Base-by-base conservation (phyloP, 2,888 invertebrate species). In the Lacanobia wlatinum region DNA sequence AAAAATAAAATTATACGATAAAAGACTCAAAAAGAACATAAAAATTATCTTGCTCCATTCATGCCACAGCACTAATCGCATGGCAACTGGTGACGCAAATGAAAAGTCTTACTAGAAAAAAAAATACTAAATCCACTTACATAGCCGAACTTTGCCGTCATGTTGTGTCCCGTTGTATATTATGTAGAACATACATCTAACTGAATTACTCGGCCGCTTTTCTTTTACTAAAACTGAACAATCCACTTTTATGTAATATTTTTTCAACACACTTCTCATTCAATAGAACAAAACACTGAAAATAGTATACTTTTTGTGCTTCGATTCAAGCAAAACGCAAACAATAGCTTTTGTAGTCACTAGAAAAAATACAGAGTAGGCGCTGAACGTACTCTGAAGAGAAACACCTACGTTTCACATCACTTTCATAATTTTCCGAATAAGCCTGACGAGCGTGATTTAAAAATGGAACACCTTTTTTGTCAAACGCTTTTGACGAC, bases 121-220 rank as follows among this genome's bases (percentile, higher is more conserved):
- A 67, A 72, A 59, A 48, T 55, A 16, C 34, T 21, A 71, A 72
- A 63, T 71, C 34, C 83, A 96, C 96, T 94, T 91, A 96, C 96
- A 96, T 96, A 96, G 96, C 96, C 96, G 93, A 96, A 95, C 95
- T 96, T 96, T 96, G 96, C 96, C 96, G 96, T 96, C 96, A 96
- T 96, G 96, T 95, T 96, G 96, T 95, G 95, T 95, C 93, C 94
- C 95, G 96, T 96, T 96, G 95, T 96, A 95, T 94, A 94, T 95
- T 95, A 95, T 95, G 93, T 93, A 91, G 94, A 94, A 95, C 95
- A 96, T 91, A 92, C 96, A 96, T 96, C 96, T 96, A 96, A 96
- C 95, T 94, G 94, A 95, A 94, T 95, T 96, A 88, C 92, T 90
- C 95, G 89, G 92, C 94, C 87, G 92, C 89, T 92, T 93, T 95